Evolutionary conservation across 2,888 invertebrate species (phyloP).

Genomic region (Polydrusus tereticollis): DNA sequence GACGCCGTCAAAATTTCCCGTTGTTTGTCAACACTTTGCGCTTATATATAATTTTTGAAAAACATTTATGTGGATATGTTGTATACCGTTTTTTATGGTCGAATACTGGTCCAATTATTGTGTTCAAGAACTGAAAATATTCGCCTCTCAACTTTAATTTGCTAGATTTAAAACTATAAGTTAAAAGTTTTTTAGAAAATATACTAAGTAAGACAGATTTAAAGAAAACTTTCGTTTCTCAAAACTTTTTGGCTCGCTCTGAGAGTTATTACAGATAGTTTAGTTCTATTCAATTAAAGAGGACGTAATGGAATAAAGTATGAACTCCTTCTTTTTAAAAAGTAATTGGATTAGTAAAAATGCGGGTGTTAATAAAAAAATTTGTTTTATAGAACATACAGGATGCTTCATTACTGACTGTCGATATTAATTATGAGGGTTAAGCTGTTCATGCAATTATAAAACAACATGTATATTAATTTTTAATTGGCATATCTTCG

Average conservation of each 20-base stretch:
- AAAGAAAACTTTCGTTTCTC: conserved; percentile 19
- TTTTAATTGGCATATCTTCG: no score
- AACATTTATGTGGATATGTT: no score
- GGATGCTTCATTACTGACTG: neutral
- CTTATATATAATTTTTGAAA: no score
- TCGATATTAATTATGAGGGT: no score
- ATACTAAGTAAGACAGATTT: conserved; percentile 32
- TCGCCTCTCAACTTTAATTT: conserved; percentile 23
- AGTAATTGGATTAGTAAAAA: conserved; percentile 22
- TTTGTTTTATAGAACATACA: neutral
- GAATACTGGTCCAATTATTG: no score
- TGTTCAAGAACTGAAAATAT: neutral
- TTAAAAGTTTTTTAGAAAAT: conserved; percentile 26
- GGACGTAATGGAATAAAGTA: conserved; percentile 12
- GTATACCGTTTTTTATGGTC: no score
- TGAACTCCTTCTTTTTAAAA: neutral
- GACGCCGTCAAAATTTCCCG: no score
- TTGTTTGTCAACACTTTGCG: no score
- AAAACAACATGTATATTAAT: no score
- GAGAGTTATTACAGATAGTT: conserved; percentile 4
- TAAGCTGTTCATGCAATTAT: no score
- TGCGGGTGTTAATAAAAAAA: neutral
- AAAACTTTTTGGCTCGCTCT: conserved; percentile 2
- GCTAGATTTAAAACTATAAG: conserved; percentile 17
- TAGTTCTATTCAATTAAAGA: conserved; percentile 18